These are phyloP conservation scores for Thamnophis sirtalis DNA, from an alignment of 2,113 vertebrate species.

Conservation along the genomic window DNA sequence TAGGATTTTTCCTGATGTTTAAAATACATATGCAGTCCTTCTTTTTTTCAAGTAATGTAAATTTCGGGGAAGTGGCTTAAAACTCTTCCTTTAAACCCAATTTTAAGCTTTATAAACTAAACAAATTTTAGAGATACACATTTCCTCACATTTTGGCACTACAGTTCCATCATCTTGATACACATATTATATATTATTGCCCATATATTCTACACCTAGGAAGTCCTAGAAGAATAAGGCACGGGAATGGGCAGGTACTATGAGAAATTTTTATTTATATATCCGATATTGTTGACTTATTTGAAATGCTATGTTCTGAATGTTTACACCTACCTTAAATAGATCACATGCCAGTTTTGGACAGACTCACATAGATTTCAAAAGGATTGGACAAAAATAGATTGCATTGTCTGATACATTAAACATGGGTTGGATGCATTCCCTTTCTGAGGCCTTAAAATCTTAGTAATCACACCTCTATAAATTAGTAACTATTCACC, in stretches of 20 bases:
- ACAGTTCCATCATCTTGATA: not conserved
- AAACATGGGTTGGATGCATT: not conserved
- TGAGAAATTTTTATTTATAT: not conserved
- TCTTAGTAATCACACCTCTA: not conserved
- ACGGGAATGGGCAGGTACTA: not conserved
- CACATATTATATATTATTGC: not conserved
- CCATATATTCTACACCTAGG: not conserved
- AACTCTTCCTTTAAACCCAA: not conserved
- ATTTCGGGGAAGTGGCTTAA: not conserved
- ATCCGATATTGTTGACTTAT: not conserved
- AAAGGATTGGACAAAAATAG: not conserved
- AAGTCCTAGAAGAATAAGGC: not conserved
- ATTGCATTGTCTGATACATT: not conserved
- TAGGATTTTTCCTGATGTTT: not conserved
- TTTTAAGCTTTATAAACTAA: not conserved
- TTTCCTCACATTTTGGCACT: not conserved
- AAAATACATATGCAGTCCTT: rapidly evolving
- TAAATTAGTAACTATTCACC: not conserved
- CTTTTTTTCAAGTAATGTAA: not conserved
- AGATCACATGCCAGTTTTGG: not conserved
- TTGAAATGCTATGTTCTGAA: not conserved
- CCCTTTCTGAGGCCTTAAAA: not conserved
- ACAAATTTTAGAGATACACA: not conserved
- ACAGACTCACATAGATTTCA: not conserved
- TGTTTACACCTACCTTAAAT: not conserved